Conservation (phyloP, 2,113 vertebrate species). For the Oncorhynchus kisutch region DNA sequence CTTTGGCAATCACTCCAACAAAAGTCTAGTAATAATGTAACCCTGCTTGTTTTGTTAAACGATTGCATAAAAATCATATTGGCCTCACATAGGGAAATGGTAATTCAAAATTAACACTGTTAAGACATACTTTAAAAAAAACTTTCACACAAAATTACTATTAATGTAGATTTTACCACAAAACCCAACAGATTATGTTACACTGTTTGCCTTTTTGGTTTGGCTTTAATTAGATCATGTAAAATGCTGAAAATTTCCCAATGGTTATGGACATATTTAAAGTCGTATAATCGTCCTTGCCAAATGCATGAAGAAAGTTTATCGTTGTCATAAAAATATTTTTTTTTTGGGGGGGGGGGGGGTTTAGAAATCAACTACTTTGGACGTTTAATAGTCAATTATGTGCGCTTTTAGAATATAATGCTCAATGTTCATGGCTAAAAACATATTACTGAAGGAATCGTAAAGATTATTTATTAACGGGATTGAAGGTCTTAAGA, state of each 20-base stretch:
- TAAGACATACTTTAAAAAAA: not conserved
- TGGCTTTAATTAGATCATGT: slow-evolving; percentile 17
- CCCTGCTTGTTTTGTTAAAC: not conserved
- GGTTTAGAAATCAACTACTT: slow-evolving; percentile 24
- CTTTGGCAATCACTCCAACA: too few species aligned
- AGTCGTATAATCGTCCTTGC: slow-evolving; percentile 39
- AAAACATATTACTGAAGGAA: slow-evolving; percentile 10
- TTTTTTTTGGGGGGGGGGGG: not conserved
- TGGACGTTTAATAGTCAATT: slow-evolving; percentile 17
- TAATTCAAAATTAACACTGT: not conserved
- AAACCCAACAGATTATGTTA: not conserved
- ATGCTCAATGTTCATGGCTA: slow-evolving; percentile 1
- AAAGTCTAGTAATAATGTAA: too few species aligned
- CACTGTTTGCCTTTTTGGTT: not conserved
- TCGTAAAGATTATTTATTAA: slow-evolving; percentile 30
- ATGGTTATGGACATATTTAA: slow-evolving; percentile 41
- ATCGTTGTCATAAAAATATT: slow-evolving; percentile 46
- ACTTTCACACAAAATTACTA: not conserved
- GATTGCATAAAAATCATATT: not conserved
- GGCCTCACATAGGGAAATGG: not conserved
- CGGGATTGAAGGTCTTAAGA: slow-evolving; percentile 17
- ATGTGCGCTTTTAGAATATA: not conserved
- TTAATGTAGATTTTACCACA: slow-evolving; percentile 11
- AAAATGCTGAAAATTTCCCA: slow-evolving; percentile 22
- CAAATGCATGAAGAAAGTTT: slow-evolving; percentile 49